phyloP scores from a whole-genome alignment of 2,888 invertebrate genomes.

The Fragum sueziense region DNA sequence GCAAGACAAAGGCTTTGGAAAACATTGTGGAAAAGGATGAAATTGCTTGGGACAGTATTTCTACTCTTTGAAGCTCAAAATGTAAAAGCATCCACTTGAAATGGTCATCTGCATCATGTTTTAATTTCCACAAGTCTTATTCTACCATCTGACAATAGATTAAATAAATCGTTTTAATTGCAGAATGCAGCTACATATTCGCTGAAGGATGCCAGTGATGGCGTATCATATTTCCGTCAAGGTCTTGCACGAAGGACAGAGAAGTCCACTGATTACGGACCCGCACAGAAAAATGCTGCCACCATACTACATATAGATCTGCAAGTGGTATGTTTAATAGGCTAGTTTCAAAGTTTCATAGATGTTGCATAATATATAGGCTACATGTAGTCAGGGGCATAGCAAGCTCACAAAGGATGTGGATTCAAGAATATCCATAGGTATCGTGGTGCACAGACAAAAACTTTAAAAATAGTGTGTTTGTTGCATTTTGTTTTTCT shows the following conservation, averaged over 20 bases:
- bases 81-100: no score
- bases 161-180: conserved; percentile 1
- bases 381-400: no score
- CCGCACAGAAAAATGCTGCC: conserved; percentile 73
- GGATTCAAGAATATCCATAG: no score
- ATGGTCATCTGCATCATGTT: neutral
- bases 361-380: no score
- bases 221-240: conserved; percentile 71
- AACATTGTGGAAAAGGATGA: neutral
- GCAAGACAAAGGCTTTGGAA: neutral
- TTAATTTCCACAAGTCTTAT: no score
- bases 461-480: no score
- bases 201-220: conserved; percentile 71
- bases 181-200: conserved; percentile 65
- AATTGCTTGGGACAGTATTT: neutral
- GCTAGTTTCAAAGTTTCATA: no score
- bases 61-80: no score
- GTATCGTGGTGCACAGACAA: no score
- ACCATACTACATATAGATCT: conserved; percentile 74
- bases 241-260: conserved; percentile 74
- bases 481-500: no score
- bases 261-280: conserved; percentile 75
- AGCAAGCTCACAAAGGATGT: no score
- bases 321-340: conserved; percentile 75
- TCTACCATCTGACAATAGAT: neutral